Conservation (phyloP, 2,797 vertebrate species). For the Anolis apletophallus region DNA sequence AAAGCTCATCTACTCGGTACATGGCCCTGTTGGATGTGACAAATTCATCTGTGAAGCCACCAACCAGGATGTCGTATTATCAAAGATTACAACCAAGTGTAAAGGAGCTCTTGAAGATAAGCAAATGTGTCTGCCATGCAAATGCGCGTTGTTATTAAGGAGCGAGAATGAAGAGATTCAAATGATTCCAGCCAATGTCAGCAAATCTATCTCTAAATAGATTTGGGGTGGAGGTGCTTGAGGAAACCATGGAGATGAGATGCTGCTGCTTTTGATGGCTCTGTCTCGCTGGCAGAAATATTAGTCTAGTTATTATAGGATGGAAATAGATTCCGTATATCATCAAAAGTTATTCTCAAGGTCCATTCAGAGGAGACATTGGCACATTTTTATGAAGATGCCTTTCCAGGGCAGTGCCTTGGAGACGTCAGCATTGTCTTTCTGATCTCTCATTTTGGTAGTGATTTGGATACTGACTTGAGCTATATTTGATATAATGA, state of each 20-base stretch:
- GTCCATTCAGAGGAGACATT: conserved; percentile 54
- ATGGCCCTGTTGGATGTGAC: too few species aligned
- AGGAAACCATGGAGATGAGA: conserved; percentile 23
- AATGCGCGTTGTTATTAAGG: conserved; percentile 44
- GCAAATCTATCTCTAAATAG: conserved; percentile 41
- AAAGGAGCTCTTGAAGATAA: conserved; percentile 37
- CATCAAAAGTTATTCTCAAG: conserved; percentile 31
- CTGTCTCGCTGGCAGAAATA: conserved; percentile 42
- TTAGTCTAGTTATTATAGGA: conserved; percentile 44
- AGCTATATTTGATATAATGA: conserved; percentile 68
- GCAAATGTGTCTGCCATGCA: too few species aligned
- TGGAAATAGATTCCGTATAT: conserved; percentile 38
- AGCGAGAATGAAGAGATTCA: background rate
- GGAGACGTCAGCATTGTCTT: conserved; percentile 46
- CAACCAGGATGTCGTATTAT: too few species aligned
- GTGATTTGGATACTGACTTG: conserved; percentile 62
- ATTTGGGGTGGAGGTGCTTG: conserved; percentile 14
- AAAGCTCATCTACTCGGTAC: too few species aligned
- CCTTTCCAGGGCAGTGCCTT: conserved; percentile 59
- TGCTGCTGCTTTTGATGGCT: conserved; percentile 21
- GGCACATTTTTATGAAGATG: conserved; percentile 55
- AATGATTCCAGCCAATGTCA: conserved; percentile 9
- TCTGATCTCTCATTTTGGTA: conserved; percentile 49
- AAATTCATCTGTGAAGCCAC: too few species aligned
- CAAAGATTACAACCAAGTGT: conserved; percentile 46